phyloP scores from a whole-genome alignment of 2,113 vertebrate genomes.

The Regulus satrapa region DNA sequence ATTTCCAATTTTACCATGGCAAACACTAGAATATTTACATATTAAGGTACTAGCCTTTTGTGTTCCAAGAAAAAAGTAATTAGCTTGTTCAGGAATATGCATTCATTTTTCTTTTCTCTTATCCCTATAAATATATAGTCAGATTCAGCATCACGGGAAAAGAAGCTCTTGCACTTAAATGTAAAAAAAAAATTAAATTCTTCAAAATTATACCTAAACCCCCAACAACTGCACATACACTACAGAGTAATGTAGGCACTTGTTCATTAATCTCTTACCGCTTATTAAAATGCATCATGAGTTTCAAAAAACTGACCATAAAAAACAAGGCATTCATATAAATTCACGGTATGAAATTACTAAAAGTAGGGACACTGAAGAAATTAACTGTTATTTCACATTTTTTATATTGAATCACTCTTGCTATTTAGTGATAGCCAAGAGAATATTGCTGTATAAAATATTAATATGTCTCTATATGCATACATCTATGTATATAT shows the following conservation, averaged over 20 bases:
- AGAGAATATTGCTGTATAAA: constrained; percentile 30
- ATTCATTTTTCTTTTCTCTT: neutral
- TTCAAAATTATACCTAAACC: neutral
- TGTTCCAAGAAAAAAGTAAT: neutral
- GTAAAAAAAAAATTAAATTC: neutral
- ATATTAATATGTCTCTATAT: neutral
- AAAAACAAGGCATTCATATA: neutral
- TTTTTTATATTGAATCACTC: neutral
- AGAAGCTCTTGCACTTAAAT: neutral
- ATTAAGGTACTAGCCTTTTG: neutral
- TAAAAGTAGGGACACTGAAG: neutral
- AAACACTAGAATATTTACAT: neutral
- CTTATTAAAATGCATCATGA: neutral
- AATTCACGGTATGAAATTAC: neutral
- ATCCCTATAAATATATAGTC: neutral
- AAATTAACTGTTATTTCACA: neutral
- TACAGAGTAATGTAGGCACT: neutral
- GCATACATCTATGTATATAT: neutral
- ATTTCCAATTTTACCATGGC: neutral
- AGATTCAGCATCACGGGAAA: neutral
- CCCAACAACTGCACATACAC: neutral
- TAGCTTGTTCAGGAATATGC: neutral
- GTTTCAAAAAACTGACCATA: neutral
- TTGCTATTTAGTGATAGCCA: constrained; percentile 24
- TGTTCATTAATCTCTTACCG: neutral